A percentile compares a stretch with the other conserved stretches of the same genome.
phyloP scores from a whole-genome alignment of 2,888 invertebrate species.

The Dynastes hyllus region DNA sequence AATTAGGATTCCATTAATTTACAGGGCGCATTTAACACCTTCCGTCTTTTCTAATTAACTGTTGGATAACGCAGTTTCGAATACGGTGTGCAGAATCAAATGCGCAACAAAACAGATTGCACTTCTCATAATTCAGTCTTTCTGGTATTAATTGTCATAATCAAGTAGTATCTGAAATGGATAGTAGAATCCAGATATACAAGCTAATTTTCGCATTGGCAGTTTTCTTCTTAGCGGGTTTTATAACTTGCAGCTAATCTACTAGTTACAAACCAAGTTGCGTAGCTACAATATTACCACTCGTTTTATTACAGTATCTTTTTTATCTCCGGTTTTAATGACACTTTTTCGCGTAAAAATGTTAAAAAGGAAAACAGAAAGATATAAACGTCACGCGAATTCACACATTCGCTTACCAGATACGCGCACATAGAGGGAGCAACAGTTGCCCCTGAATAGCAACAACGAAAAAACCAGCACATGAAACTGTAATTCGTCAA shows the following conservation, averaged over 20 bases:
- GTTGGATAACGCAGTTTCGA: conserved; percentile 12
- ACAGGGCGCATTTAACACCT: conserved; percentile 33
- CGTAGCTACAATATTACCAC: background rate
- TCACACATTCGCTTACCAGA: conserved; percentile 34
- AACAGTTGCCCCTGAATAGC: conserved; percentile 36
- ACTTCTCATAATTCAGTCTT: too few species aligned
- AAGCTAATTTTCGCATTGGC: too few species aligned
- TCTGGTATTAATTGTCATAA: too few species aligned
- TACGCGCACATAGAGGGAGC: conserved; percentile 32
- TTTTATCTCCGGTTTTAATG: conserved; percentile 39
- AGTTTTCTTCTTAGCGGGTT: background rate
- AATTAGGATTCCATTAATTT: conserved; percentile 38
- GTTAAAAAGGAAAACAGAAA: conserved; percentile 6
- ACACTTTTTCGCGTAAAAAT: conserved; percentile 30
- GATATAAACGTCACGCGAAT: conserved; percentile 42
- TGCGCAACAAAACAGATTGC: background rate
- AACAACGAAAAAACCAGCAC: conserved; percentile 19
- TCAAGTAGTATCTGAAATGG: too few species aligned
- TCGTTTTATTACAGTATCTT: conserved; percentile 7
- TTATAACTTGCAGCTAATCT: conserved; percentile 7
- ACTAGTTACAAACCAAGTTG: background rate
- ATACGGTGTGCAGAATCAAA: background rate
- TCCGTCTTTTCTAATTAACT: conserved; percentile 39
- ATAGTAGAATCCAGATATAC: too few species aligned
- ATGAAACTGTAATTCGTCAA: conserved; percentile 46